Base-by-base conservation (phyloP, 2,113 vertebrate genomes). In the Anser cygnoides region DNA sequence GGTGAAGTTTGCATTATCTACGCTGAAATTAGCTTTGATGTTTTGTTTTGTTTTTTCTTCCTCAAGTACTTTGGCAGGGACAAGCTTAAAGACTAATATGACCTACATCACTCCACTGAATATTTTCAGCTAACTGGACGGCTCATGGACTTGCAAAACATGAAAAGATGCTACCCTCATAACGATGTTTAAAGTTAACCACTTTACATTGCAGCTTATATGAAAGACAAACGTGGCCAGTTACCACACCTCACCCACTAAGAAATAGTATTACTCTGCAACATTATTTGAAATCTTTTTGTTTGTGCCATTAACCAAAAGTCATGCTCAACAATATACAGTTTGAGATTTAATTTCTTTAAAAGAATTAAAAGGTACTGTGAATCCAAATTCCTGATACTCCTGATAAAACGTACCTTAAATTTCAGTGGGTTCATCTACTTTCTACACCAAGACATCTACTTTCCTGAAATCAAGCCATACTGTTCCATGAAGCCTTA, bases 381-480 rank as follows among this genome's bases (percentile, higher is more conserved):
- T 62, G 26, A 84, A 35, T 15, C 37, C 65, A 26, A 66, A 46
- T 84, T 84, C 90, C 31, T 72, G 88, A 58, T 44, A 81, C 8
- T 59, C 10, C 29, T 75, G 44, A 31, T 72, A 73, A 93, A 90
- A 78, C 13, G 78, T 33, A 35, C 54, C 26, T 65, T 90, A 87
- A 58, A 92, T 91, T 93, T 95, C 81, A 86, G 44, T 68, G 31
- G 7, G 39, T 96, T 74, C 50, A 80, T 22, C 46, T 49, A 49
- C 21, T 49, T 49, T 49, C 46, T 49, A 21, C 20, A 49, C 46
- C 46, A 49, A 49, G 46, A 49, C 74, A 90, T 72, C 31, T 79
- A 21, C 76, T 80, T 71, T 67, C 46, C 44, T 73, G 90, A 84
- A 78, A 90, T 44, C 4, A 63, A 78, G 39, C 44, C 29, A 90